Evolutionary conservation across 2,113 vertebrate genomes (phyloP).

Genomic region (Phalacrocorax pelagicus): DNA sequence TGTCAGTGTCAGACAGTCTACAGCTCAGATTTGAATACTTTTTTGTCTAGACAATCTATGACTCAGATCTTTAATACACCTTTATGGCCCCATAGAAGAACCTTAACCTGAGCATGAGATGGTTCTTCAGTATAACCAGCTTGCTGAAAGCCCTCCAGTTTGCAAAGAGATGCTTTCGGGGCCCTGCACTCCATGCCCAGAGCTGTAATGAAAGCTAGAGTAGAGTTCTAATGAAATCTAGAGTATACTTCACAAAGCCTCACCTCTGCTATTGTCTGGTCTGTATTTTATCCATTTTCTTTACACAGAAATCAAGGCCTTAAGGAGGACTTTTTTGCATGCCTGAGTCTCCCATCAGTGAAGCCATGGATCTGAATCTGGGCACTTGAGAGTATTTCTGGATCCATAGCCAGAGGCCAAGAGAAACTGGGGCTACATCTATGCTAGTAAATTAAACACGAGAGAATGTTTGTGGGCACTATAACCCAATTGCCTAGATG

Average conservation of each 20-base stretch:
- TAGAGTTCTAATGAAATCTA: neutral
- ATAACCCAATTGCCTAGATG: rapidly evolving
- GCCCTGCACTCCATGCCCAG: neutral
- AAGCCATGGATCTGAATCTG: neutral
- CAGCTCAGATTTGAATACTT: neutral
- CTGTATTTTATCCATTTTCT: neutral
- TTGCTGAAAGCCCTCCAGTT: neutral
- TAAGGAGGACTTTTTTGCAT: neutral
- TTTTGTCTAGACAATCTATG: neutral
- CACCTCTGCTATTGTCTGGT: neutral
- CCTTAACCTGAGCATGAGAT: neutral
- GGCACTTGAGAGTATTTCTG: neutral
- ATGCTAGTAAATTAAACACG: neutral
- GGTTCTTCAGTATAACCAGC: neutral
- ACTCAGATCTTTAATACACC: neutral
- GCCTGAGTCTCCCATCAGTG: neutral
- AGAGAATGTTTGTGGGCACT: neutral
- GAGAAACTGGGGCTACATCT: neutral
- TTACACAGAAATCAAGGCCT: neutral
- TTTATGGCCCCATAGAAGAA: neutral
- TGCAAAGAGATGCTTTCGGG: neutral
- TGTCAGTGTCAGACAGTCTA: neutral
- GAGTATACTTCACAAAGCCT: neutral
- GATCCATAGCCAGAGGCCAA: neutral
- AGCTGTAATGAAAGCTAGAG: neutral